Evolutionary conservation across 2,888 invertebrate genomes (phyloP).

Genomic region (Patella caerulea): DNA sequence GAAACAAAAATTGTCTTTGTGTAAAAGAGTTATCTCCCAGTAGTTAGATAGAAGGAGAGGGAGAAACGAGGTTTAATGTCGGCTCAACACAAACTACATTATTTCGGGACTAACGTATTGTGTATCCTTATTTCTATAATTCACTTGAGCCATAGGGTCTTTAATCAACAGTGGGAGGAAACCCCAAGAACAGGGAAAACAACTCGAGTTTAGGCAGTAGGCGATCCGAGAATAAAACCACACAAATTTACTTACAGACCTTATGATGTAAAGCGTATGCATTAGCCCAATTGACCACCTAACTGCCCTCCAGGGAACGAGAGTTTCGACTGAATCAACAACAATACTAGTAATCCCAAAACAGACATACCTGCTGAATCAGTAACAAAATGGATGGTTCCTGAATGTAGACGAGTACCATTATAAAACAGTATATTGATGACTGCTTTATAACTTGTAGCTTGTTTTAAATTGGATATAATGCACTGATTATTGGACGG

Average conservation of each 20-base stretch:
- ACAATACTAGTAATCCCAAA: background rate
- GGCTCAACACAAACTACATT: too few relatives aligned
- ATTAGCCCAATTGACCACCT: too few relatives aligned
- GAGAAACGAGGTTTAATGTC: background rate
- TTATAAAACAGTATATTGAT: constrained; percentile 18
- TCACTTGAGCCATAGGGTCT: too few relatives aligned
- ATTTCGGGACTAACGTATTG: too few relatives aligned
- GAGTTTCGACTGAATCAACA: background rate
- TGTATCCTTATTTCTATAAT: too few relatives aligned
- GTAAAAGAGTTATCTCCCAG: constrained; percentile 4
- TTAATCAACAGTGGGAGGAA: too few relatives aligned
- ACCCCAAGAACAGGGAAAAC: too few relatives aligned
- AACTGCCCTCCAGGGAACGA: background rate
- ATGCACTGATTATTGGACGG: background rate
- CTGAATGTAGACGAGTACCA: constrained; percentile 14
- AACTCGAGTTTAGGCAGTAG: too few relatives aligned
- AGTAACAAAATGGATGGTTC: constrained; percentile 23
- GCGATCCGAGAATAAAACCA: too few relatives aligned
- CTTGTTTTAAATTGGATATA: constrained; percentile 11
- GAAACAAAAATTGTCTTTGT: background rate
- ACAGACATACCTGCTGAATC: constrained; percentile 1
- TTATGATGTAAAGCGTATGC: background rate
- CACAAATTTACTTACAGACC: too few relatives aligned
- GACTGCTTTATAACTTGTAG: constrained; percentile 12
- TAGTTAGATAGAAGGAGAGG: background rate